These are phyloP conservation scores for Atherix ibis DNA, from an alignment of 2,888 invertebrate species.

Conservation along the genomic window DNA sequence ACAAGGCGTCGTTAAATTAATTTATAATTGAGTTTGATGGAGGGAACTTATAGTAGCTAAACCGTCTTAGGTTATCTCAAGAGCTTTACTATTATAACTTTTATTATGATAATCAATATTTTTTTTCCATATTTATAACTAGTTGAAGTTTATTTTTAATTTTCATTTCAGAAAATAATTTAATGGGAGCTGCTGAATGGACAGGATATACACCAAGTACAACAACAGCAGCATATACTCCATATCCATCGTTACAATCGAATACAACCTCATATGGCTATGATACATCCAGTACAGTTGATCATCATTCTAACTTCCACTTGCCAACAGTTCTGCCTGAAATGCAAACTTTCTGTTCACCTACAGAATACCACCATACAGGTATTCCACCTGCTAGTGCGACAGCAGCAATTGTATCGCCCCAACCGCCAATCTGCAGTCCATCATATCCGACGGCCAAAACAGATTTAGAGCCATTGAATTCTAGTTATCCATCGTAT, in stretches of 20 bases:
- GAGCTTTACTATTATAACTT: too few species aligned
- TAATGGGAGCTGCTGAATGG: slow-evolving; percentile 47
- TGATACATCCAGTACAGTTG: slow-evolving; percentile 24
- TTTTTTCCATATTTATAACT: too few species aligned
- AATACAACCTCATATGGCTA: slow-evolving; percentile 35
- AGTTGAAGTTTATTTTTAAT: slow-evolving; percentile 1
- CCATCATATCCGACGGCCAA: slow-evolving; percentile 20
- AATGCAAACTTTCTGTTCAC: slow-evolving; percentile 35
- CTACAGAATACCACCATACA: slow-evolving; percentile 31
- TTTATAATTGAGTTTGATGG: slow-evolving; percentile 5
- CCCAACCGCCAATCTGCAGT: slow-evolving; percentile 20
- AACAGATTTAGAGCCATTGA: slow-evolving; percentile 26
- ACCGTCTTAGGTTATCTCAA: too few species aligned
- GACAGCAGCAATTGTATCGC: slow-evolving; percentile 18
- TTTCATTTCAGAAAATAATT: slow-evolving; percentile 38
- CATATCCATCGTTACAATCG: slow-evolving; percentile 40
- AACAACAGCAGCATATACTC: slow-evolving; percentile 35
- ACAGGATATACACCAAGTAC: slow-evolving; percentile 38
- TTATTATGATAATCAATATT: too few species aligned
- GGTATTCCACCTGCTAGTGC: slow-evolving; percentile 19
- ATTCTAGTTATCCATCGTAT: slow-evolving; percentile 23
- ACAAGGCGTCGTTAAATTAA: slow-evolving; percentile 7
- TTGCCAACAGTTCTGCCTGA: slow-evolving; percentile 43
- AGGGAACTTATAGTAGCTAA: too few species aligned
- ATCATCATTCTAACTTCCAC: slow-evolving; percentile 38